Evolutionary conservation across 2,113 vertebrate genomes (phyloP), one percentile per base, ranked within the genome.

Genomic region (Nannobrachium achirus): DNA sequence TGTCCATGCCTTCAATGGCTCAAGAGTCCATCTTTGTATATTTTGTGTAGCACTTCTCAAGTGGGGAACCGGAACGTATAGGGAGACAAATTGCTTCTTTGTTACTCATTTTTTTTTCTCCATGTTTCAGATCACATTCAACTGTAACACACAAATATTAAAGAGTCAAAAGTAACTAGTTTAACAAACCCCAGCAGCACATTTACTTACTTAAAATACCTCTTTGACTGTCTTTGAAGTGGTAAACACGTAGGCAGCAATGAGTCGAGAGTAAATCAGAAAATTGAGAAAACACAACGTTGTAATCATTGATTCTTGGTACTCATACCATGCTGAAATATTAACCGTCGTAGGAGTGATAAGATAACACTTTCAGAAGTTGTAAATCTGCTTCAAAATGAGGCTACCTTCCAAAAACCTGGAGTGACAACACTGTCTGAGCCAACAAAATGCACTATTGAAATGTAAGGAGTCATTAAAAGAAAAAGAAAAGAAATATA

Each of bases 1-100:
- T 83, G 67, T 86, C 82, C 86, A 90, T 91, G 87, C 81, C 87
- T 65, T 71, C 63, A 74, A 64, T 76, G 79, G 77, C 75, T 87
- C 57, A 15, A 56, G 25, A 79, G 80, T 81, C 68, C 53, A 25
- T 79, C 42, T 82, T 62, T 76, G 38, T 63, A 41, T 66, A 50
- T 77, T 74, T 74, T 69, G 53, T 80, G 64, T 68, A 69, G 67
- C 69, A 66, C 66, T 82, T 76, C 58, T 80, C 51, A 72, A 72
- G 69, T 75, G 71, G 48, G 63, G 56, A 72, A 75, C 66, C 69
- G 77, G 66, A 85, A 83, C 56, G 71, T 81, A n/a, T n/a, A n/a
- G n/a, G 83, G 77, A 56, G 76, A 81, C 80, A 38, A 16, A 68
- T 64, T 83, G 73, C 83, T 77, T 88, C 80, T 89, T 88, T 90